Conservation (phyloP, 2,797 vertebrate species). For the Tiaroga cobitis region DNA sequence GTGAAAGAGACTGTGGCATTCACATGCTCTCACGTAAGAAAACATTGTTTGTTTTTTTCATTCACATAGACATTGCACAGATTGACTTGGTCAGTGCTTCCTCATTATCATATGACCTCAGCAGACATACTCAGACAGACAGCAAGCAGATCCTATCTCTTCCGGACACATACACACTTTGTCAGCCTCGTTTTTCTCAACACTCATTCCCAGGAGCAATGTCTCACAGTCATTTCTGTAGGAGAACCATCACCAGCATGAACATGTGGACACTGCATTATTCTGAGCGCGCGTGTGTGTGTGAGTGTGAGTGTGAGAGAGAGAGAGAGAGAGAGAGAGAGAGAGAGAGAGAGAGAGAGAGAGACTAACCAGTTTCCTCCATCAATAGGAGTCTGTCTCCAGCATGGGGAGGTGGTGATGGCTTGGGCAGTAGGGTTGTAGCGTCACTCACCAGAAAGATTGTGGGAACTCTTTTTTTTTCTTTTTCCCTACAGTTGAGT, state of each 20-base stretch:
- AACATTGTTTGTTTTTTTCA: slow-evolving; percentile 4
- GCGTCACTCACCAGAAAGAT: slow-evolving; percentile 22
- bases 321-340: no score
- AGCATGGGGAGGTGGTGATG: slow-evolving; percentile 59
- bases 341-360: no score
- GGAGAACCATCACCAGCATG: slow-evolving; percentile 56
- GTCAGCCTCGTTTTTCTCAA: slow-evolving; percentile 6
- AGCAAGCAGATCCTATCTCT: slow-evolving; percentile 31
- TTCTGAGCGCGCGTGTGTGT: slow-evolving; percentile 36
- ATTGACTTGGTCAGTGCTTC: slow-evolving; percentile 41
- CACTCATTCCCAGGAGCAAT: slow-evolving; percentile 18
- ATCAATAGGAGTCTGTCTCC: slow-evolving; percentile 59
- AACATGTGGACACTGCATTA: slow-evolving; percentile 44
- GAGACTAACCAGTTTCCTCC: slow-evolving; percentile 51
- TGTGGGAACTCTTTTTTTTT: slow-evolving; percentile 48
- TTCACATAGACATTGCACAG: slow-evolving; percentile 28
- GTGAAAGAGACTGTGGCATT: slow-evolving; percentile 34
- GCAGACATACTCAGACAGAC: slow-evolving; percentile 35
- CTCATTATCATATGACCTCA: slow-evolving; percentile 45
- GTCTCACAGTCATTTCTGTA: slow-evolving; percentile 28
- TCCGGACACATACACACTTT: slow-evolving; percentile 17
- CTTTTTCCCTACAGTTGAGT: slow-evolving; percentile 19
- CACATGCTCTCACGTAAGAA: slow-evolving; percentile 23
- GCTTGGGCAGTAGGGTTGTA: slow-evolving; percentile 9
- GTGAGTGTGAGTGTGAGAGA: no score